Evolutionary conservation across 92 coral and sea anemone genomes (phyloP), one percentile per base, ranked within the genome.

Genomic region (Chrysogorgia sp.): DNA sequence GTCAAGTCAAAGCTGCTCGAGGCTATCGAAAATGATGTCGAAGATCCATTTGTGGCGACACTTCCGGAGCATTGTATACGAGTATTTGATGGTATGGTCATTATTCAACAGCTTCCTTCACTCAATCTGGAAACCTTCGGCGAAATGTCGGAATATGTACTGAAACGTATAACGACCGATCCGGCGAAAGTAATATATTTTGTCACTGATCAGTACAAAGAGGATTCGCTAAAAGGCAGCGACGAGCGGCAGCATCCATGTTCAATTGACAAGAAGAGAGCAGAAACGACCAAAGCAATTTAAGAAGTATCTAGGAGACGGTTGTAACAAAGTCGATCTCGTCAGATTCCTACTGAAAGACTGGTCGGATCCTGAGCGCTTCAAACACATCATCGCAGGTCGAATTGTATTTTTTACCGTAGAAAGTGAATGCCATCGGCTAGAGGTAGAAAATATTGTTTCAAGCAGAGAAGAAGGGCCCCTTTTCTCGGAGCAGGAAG

Each of bases 11-110:
- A 67, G 75, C 28, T 67, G 34, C 34, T 67, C 20, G 75, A 67
- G 10, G 58, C 75, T 10, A 67, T 67, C 23, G 75, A 67, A 67
- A 40, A 67, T 7, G 74, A 37, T 17, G 55, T 40, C 17, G 53
- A 67, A 33, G 74, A 67, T 40, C 74, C 74, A 35, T 7, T 25
- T 3, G 74, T 67, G 30, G 31, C 10, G 25, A 28, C n/a, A 19
- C 74, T 67, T 41, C 75, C 75, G 28, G 48, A 45, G 45, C 19
- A 67, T 23, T 67, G 75, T 23, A 48, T 67, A 1, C 31, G 76
- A 50, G 76, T 70, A 17, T 70, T 1, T 70, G 61, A 70, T 50
- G 74, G 74, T 32, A 37, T 66, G 74, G 74, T 66, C 53, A 66
- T 66, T 24, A 35, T 66, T 35, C 74, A 70, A 34, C 59, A 47